Evolutionary conservation across 1,140 invertebrate species (phyloP), one percentile per base, ranked within the genome.

Genomic region (Zaprionus africanus): DNA sequence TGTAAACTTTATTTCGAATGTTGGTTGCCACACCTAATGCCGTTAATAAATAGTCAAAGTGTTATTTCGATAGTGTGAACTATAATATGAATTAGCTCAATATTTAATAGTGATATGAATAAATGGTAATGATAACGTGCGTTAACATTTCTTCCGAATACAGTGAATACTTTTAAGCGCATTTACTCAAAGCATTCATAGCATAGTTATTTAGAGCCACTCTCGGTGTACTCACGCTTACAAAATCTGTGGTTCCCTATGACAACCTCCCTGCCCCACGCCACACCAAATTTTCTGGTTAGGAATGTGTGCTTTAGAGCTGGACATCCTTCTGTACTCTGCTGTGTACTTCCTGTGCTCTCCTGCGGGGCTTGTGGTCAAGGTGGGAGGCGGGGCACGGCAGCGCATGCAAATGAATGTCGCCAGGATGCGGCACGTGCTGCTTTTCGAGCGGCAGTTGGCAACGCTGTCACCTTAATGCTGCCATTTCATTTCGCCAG

Each of bases 331-430:
- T 36, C 41, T 57, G 46, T 56, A 41, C 53, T 56, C 56, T 63
- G 54, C 72, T 62, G 53, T 69, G 51, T 57, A 59, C 72, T 75
- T 69, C 38, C 58, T 69, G 38, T 58, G 41, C 41, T 19, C 54
- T 38, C 7, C 72, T 69, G 34, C 46, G 36, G 61, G 49, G 38
- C 13, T 15, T 69, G 72, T 63, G 72, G 72, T 69, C 66, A 75
- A 69, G 51, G 59, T 9, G 17, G 19, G 19, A 51, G 46, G 17
- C 43, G n/a, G 12, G 43, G 43, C 9, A 49, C 7, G 19, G 46
- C 46, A 12, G 11, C 70, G 60, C 73, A 76, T 76, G 73, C 60
- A 76, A 76, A 76, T 76, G 73, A 76, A 70, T 63, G 60, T 75
- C 56, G 68, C 46, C 69, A 64, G 74, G 56, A 73, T 62, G 58